Percentiles rank a stretch among this genome's conserved stretches.
Evolutionary conservation across 2,797 vertebrate genomes (phyloP).

Genomic region (Miichthys miiuy): DNA sequence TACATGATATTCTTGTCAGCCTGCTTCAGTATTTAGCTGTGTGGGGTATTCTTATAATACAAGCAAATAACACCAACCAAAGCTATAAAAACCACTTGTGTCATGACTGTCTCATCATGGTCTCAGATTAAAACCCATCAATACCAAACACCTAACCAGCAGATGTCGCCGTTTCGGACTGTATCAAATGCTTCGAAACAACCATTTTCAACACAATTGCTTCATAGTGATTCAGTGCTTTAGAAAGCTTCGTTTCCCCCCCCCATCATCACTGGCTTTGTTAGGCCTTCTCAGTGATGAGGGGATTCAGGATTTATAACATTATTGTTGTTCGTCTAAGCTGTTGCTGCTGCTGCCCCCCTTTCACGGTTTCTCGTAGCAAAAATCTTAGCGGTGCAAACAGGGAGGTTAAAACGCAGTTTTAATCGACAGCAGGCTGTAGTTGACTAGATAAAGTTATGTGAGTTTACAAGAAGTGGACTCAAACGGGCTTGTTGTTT

Average conservation of each 20-base stretch:
- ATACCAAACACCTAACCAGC: neutral
- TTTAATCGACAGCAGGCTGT: conserved; percentile 4
- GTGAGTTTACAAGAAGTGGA: conserved; percentile 4
- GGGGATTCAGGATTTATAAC: conserved; percentile 55
- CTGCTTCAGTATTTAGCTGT: neutral
- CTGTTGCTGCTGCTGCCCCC: conserved; percentile 64
- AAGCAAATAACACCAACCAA: neutral
- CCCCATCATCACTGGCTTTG: conserved; percentile 34
- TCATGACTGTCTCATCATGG: neutral
- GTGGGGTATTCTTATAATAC: neutral
- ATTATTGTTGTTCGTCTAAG: conserved; percentile 73
- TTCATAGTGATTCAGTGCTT: neutral
- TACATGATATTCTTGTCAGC: neutral
- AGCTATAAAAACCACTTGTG: neutral
- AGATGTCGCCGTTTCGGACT: conserved; percentile 39
- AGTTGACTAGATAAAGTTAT: conserved; percentile 14
- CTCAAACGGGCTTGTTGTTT: conserved; percentile 70
- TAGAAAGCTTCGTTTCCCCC: neutral
- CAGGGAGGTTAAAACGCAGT: conserved; percentile 9
- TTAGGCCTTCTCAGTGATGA: conserved; percentile 59
- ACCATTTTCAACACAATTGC: conserved; percentile 19
- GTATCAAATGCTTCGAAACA: conserved; percentile 9
- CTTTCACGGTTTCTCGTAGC: conserved; percentile 35
- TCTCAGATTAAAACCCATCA: conserved; percentile 9
- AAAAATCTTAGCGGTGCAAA: conserved; percentile 34